phyloP scores from a whole-genome alignment of 2,797 vertebrate genomes.

The Falco biarmicus region DNA sequence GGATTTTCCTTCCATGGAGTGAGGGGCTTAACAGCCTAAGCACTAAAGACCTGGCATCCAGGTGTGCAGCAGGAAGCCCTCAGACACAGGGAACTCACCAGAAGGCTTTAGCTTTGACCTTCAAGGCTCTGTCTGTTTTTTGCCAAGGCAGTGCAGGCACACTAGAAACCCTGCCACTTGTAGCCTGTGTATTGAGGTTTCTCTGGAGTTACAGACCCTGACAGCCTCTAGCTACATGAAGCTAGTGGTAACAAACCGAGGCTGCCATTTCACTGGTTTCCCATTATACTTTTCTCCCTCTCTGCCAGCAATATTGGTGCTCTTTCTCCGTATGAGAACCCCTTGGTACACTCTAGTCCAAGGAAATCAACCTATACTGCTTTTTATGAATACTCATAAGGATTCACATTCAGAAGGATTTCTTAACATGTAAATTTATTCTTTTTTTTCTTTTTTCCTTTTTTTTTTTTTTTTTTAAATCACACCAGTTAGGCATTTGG shows the following conservation, averaged over 20 bases:
- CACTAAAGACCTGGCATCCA: neutral
- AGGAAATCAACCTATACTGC: accelerated
- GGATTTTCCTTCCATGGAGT: neutral
- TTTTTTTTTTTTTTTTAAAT: neutral
- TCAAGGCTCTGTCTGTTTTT: neutral
- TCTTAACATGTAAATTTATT: neutral
- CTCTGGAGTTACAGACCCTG: neutral
- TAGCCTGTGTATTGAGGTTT: neutral
- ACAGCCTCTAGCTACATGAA: neutral
- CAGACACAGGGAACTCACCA: neutral
- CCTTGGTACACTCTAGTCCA: neutral
- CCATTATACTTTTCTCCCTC: accelerated
- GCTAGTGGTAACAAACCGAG: neutral
- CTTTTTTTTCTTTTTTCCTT: neutral
- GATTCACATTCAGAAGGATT: neutral
- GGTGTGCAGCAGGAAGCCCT: neutral
- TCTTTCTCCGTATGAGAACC: neutral
- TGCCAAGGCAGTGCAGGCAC: neutral
- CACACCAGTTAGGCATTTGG: neutral
- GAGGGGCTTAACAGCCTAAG: accelerated
- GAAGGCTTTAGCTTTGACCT: neutral
- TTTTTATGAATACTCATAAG: neutral
- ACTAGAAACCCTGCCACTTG: neutral
- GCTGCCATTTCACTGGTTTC: neutral
- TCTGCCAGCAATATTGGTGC: neutral